phyloP scores from a whole-genome alignment of 2,888 invertebrate genomes.

The Cataglyphis cursor region DNA sequence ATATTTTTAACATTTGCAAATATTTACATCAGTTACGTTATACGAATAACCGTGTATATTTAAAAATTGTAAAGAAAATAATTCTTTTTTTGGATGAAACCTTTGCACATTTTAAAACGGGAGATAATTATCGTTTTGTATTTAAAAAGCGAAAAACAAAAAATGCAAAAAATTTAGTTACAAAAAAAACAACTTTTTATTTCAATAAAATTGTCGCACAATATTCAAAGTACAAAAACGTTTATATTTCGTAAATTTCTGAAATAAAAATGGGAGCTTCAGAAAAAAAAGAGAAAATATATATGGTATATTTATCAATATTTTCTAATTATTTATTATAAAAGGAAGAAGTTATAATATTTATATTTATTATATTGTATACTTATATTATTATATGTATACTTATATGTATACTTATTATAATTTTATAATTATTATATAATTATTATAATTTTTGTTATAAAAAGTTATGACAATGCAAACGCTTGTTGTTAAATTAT shows the following conservation, averaged over 20 bases:
- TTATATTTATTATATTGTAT: not conserved
- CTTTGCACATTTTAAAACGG: no score
- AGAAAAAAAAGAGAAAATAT: not conserved
- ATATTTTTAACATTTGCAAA: no score
- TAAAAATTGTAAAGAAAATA: no score
- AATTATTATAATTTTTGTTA: not conserved
- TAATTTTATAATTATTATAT: not conserved
- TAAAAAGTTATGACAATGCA: not conserved
- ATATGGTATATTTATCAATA: not conserved
- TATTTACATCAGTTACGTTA: no score
- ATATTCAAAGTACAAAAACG: not conserved
- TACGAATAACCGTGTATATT: no score
- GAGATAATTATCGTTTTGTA: no score
- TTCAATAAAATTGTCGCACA: not conserved
- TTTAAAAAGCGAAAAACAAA: no score
- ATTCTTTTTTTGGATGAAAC: no score
- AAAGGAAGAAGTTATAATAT: not conserved
- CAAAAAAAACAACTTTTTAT: no score
- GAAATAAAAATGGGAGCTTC: not conserved
- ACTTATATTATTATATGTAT: not conserved
- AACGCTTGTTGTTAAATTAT: not conserved
- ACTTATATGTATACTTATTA: no score
- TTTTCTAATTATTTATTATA: not conserved
- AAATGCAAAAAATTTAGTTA: no score
- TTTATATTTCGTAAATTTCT: not conserved